Evolutionary conservation across 2,888 invertebrate genomes (phyloP).

Genomic region (Allophyes oxyacanthae): DNA sequence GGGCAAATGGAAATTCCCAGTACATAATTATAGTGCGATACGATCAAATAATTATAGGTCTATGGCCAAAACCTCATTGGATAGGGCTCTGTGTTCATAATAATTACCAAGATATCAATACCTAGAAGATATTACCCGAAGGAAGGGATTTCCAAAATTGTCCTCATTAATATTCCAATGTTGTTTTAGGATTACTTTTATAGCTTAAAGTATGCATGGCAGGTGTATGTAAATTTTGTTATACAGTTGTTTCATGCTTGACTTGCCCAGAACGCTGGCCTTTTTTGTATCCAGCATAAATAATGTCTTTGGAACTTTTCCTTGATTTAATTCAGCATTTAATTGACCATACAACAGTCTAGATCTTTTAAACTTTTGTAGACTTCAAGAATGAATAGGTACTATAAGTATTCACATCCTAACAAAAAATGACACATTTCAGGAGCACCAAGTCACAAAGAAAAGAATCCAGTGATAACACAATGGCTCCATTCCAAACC

Average conservation of each 20-base stretch:
- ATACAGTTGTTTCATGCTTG: constrained; percentile 18
- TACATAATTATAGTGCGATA: constrained; percentile 30
- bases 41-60: constrained; percentile 38
- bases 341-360: no score
- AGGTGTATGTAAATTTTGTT: constrained; percentile 44
- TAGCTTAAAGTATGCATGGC: constrained; percentile 38
- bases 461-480: constrained; percentile 89
- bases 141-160: constrained; percentile 4
- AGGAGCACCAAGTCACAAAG: constrained; percentile 91
- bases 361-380: no score
- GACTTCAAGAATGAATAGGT: no score
- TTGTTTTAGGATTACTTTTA: constrained; percentile 32
- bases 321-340: no score
- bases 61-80: constrained; percentile 15
- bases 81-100: neutral
- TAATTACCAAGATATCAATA: neutral
- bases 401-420: neutral
- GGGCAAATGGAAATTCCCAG: constrained; percentile 29
- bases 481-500: constrained; percentile 96
- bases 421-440: constrained; percentile 52
- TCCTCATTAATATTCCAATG: constrained; percentile 46
- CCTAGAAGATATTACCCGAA: constrained; percentile 5
- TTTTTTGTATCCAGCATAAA: constrained; percentile 4
- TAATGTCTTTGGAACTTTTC: no score
- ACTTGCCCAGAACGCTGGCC: neutral